Conservation (phyloP, 2,797 vertebrate species). For the Syndactyla subalaris region DNA sequence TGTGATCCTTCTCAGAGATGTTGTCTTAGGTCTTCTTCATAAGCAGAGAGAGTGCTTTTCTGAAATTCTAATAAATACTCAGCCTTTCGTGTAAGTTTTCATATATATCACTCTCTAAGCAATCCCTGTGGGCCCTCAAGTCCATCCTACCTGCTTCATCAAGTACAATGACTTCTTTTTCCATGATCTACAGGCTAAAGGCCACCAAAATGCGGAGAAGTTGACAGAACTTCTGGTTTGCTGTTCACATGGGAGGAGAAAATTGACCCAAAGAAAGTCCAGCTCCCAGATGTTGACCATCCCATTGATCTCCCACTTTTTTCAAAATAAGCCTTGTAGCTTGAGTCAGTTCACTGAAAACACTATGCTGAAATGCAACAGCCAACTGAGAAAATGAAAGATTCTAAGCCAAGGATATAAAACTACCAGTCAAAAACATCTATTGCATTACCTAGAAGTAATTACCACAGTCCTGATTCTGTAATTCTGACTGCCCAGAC, state of each 20-base stretch:
- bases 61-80: background rate
- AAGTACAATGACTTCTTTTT: background rate
- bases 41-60: background rate
- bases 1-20: background rate
- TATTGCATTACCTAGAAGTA: background rate
- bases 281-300: background rate
- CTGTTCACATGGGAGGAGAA: background rate
- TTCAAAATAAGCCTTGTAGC: background rate
- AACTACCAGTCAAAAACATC: background rate
- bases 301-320: background rate
- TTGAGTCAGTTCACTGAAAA: background rate
- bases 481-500: background rate
- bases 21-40: background rate
- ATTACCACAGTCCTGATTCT: background rate
- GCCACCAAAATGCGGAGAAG: background rate
- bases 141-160: background rate
- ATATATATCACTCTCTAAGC: background rate
- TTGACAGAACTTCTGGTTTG: background rate
- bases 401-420: background rate
- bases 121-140: background rate
- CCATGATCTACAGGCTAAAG: background rate
- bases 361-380: background rate
- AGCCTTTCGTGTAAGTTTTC: rapidly evolving
- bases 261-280: background rate
- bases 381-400: background rate